Base-by-base conservation (phyloP, 2,797 vertebrate species). In the Notolabrus celidotus region DNA sequence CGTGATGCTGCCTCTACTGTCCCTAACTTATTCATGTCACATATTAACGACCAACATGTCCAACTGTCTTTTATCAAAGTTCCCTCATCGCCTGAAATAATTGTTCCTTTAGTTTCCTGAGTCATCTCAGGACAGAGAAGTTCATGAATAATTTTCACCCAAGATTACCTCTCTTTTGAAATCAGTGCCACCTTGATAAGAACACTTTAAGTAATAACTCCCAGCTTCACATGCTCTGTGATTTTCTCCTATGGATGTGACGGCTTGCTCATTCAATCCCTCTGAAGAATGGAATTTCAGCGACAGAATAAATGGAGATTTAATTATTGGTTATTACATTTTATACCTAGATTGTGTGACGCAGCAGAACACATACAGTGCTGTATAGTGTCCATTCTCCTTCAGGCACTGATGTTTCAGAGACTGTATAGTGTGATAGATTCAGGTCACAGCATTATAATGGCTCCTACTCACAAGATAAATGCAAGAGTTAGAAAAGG, bases 361-460 rank as follows among this genome's bases (percentile, higher is more conserved):
- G 65, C 22, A 79, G 80, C 72, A 80, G 79, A 87, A 82, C 66
- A 75, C 86, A 91, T 84, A 54, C 31, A 71, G 60, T 80, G 73
- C 81, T 80, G 82, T 89, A 86, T 75, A 74, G 68, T 61, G 51
- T 78, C 67, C 50, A 9, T 82, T 82, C 43, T 88, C 71, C 68
- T 67, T 27, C 39, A 22, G 70, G 34, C 49, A 4, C 25, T 63
- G 77, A 79, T 66, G 76, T 55, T 22, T 60, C 65, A 31, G 42
- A 74, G 51, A 66, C 49, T 69, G 47, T 23, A 64, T 82, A 73
- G 80, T 59, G 45, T 60, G 70, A 82, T 58, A 68, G 55, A 75
- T 69, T 69, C 41, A 49, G 66, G 49, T 47, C 47, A 20, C 10
- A 17, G 50, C 10, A 7, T 15, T 2, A n/a, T 67, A 75, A 81